phyloP scores from a whole-genome alignment of 2,113 vertebrate species.

The Pica pica region DNA sequence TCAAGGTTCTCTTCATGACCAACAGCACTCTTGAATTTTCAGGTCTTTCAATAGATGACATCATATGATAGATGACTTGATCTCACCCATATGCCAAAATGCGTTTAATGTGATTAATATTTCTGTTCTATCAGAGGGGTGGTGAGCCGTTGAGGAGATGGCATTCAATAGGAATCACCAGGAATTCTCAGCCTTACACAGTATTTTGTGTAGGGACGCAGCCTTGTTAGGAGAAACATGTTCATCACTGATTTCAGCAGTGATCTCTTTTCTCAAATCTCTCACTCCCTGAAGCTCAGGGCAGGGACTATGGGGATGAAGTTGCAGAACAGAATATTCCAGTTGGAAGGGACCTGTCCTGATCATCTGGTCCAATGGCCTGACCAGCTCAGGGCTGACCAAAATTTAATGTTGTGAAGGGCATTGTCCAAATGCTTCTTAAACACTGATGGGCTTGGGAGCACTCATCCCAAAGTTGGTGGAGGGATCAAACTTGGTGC shows the following conservation, averaged over 20 bases:
- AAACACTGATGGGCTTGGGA: background rate
- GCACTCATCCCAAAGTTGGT: background rate
- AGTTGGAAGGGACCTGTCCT: background rate
- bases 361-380: background rate
- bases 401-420: background rate
- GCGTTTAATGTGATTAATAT: background rate
- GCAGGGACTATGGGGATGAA: background rate
- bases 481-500: background rate
- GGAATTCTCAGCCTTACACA: background rate
- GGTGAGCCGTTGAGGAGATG: background rate
- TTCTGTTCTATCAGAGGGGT: background rate
- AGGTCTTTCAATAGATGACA: background rate
- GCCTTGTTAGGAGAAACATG: background rate
- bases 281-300: background rate
- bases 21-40: background rate
- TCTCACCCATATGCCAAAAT: background rate
- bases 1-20: background rate
- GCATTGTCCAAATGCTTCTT: background rate
- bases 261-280: background rate
- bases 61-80: background rate
- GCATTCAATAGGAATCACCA: background rate
- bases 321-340: background rate
- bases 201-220: background rate
- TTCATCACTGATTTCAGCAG: background rate
- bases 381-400: background rate